These are phyloP conservation scores for Cheilosia urbana DNA, from an alignment of 2,888 invertebrate species.

Conservation along the genomic window DNA sequence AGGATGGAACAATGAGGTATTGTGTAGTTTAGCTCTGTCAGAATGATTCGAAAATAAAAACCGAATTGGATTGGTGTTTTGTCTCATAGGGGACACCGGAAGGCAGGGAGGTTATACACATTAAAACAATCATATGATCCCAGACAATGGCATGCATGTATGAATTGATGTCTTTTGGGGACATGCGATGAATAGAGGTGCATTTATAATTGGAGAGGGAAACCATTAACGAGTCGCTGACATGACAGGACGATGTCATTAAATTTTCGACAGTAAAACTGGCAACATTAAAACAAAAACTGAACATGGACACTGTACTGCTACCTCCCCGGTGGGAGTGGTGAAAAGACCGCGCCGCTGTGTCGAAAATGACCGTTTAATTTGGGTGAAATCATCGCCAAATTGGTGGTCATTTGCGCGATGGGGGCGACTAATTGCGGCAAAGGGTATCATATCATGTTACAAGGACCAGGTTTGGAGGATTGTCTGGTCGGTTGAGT, in stretches of 20 bases:
- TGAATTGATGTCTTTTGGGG: conserved; percentile 68
- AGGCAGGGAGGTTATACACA: conserved; percentile 17
- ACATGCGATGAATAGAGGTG: conserved; percentile 57
- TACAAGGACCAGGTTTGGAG: too few species aligned
- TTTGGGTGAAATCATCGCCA: conserved; percentile 26
- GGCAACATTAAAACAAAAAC: conserved; percentile 25
- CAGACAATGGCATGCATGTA: conserved; percentile 62
- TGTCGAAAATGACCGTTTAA: conserved; percentile 54
- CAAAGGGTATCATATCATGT: too few species aligned
- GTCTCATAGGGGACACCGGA: conserved; percentile 37
- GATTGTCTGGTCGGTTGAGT: too few species aligned
- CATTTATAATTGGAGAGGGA: conserved; percentile 65
- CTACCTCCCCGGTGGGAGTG: background rate
- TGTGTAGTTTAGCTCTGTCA: conserved; percentile 66
- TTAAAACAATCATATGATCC: conserved; percentile 48
- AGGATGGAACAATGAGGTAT: conserved; percentile 71
- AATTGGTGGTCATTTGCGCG: background rate
- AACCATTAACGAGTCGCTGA: conserved; percentile 67
- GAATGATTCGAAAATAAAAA: conserved; percentile 71
- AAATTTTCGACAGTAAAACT: conserved; percentile 59
- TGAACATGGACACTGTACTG: conserved; percentile 4
- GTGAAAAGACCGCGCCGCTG: conserved; percentile 13
- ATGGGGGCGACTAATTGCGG: too few species aligned
- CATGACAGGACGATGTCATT: conserved; percentile 70
- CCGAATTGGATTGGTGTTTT: conserved; percentile 71